phyloP scores from a whole-genome alignment of 1,140 invertebrate species.

The Panagrolaimus sp. region DNA sequence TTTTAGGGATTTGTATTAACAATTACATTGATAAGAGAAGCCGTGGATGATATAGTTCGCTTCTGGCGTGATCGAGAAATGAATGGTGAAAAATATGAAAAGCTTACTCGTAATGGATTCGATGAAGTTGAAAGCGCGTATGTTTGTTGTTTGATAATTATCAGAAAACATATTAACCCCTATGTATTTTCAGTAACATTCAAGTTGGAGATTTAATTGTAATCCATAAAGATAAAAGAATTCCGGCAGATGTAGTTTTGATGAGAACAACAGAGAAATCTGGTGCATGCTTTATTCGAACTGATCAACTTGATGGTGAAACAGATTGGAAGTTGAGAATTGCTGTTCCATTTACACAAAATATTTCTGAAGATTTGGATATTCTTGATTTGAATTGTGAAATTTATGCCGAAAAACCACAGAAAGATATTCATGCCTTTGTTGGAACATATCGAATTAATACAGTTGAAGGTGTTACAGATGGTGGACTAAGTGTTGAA shows the following conservation, averaged over 20 bases:
- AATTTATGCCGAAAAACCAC: slow-evolving; percentile 91
- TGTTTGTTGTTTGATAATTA: slow-evolving; percentile 59
- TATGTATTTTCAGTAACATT: slow-evolving; percentile 47
- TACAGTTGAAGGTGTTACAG: slow-evolving; percentile 61
- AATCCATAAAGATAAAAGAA: slow-evolving; percentile 71
- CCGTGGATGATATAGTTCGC: slow-evolving; percentile 86
- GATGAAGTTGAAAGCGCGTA: slow-evolving; percentile 62
- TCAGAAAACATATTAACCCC: slow-evolving; percentile 62
- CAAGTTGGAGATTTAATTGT: slow-evolving; percentile 56
- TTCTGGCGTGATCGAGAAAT: slow-evolving; percentile 87
- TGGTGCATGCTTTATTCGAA: slow-evolving; percentile 93
- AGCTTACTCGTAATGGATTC: slow-evolving; percentile 65
- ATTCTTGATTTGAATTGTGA: slow-evolving; percentile 79
- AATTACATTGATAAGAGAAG: slow-evolving; percentile 90
- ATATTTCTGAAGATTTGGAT: slow-evolving; percentile 73
- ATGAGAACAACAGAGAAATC: slow-evolving; percentile 84
- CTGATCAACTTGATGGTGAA: slow-evolving; percentile 96
- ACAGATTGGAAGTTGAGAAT: slow-evolving; percentile 97
- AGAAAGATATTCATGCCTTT: slow-evolving; percentile 94
- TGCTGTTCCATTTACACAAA: slow-evolving; percentile 85
- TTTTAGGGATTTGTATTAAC: slow-evolving; percentile 81
- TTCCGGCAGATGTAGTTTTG: slow-evolving; percentile 94
- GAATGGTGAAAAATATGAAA: slow-evolving; percentile 74
- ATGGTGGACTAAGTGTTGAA: slow-evolving; percentile 82
- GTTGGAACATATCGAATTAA: slow-evolving; percentile 71